Evolutionary conservation across 1,140 invertebrate species (phyloP).

Genomic region (Harpegnathos saltator): DNA sequence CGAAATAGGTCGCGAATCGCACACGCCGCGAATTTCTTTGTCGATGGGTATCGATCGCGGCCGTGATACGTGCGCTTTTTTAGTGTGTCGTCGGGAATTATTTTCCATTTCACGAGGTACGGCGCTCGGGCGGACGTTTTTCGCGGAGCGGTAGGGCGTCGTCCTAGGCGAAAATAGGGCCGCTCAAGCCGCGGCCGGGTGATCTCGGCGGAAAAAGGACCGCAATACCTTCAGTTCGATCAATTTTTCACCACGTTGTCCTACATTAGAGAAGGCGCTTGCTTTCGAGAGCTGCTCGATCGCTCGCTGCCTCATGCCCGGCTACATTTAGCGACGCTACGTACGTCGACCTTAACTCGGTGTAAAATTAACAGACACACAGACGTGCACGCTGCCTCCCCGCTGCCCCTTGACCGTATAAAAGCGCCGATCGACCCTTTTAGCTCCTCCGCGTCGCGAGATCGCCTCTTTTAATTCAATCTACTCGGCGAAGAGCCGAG

Average conservation of each 20-base stretch:
- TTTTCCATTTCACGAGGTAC: constrained; percentile 32
- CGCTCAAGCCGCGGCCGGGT: background rate
- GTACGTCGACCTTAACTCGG: background rate
- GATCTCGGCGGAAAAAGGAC: constrained; percentile 1
- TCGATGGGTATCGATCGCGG: constrained; percentile 54
- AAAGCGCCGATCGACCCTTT: background rate
- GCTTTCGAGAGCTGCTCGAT: constrained; percentile 26
- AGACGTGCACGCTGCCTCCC: no score
- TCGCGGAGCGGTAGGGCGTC: background rate
- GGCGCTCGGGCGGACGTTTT: background rate
- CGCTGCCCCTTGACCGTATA: background rate
- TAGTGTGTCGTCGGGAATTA: constrained; percentile 52
- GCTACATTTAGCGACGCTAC: background rate
- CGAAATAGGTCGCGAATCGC: constrained; percentile 53
- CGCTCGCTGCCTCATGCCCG: background rate
- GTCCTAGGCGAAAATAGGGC: background rate
- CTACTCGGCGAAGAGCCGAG: background rate
- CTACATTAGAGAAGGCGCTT: background rate
- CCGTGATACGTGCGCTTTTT: constrained; percentile 33
- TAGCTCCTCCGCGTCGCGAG: background rate
- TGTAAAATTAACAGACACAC: background rate
- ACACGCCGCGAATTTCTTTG: constrained; percentile 51
- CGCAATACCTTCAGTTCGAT: constrained; percentile 4
- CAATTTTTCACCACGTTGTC: constrained; percentile 12
- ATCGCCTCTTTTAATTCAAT: background rate